Evolutionary conservation across 2,113 vertebrate species (phyloP), one percentile per base, ranked within the genome.

Genomic region (Corydoras sp.): DNA sequence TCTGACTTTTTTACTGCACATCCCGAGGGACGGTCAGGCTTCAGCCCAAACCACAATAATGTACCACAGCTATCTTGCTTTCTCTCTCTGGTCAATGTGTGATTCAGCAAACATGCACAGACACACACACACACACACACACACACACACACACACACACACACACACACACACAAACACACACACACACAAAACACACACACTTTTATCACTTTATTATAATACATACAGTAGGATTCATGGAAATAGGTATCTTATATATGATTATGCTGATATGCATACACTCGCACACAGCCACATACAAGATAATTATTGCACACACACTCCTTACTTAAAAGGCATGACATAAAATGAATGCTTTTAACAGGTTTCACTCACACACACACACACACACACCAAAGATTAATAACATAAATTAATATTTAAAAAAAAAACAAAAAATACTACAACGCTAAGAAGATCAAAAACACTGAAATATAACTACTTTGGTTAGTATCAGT

Each of bases 251-350:
- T 50, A 13, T 7, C 53, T 58, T 60, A 73, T 59, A 77, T 43
- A 74, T 70, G 66, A 62, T 30, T 49, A 35, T 29, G 66, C 70
- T 77, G 62, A 70, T 74, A 67, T 74, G 70, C 51, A 66, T 69
- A 62, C 56, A 62, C 69, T 65, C 15, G n/a, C 10, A 50, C 31
- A 72, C 53, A 15, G 51, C 32, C 56, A 64, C 48, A 53, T 14
- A 50, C 63, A 50, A 24, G 18, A 50, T 56, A 35, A 74, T 68
- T 60, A 68, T 32, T 68, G 14, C 18, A 49, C 10, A 18, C 48
- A 43, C 74, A 65, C 64, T 60, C 59, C 61, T 32, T 43, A 43
- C 35, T 43, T 43, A 43, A 43, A 62, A 18, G 31, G 68, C 24
- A 10, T 10, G 7, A 18, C 14, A 30, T 65, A 61, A 62, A 77